Percentiles rank a stretch among this genome's conserved stretches.
These are phyloP conservation scores for Synergus gifuensis DNA, from an alignment of 2,888 invertebrate species.

Conservation along the genomic window DNA sequence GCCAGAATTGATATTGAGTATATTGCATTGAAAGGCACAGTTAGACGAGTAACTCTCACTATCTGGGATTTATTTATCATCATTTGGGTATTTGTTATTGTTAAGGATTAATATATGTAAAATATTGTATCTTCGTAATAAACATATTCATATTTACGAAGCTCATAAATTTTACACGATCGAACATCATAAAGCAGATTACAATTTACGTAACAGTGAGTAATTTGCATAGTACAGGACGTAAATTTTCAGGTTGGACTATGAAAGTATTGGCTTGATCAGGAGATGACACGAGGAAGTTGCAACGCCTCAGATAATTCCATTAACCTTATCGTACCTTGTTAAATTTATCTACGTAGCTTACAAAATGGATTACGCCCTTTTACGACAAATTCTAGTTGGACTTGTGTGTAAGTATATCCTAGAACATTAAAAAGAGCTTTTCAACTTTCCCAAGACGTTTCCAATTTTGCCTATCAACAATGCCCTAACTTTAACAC, in stretches of 20 bases:
- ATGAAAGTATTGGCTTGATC: slow-evolving; percentile 23
- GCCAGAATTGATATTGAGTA: neutral
- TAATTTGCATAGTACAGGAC: slow-evolving; percentile 9
- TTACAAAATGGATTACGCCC: slow-evolving; percentile 66
- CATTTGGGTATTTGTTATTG: neutral
- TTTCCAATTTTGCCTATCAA: neutral
- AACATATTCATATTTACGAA: neutral
- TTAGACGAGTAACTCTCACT: neutral
- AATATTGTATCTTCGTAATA: neutral
- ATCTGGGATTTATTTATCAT: no score
- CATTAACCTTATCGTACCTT: slow-evolving; percentile 62
- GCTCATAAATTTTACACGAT: neutral
- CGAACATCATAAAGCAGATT: slow-evolving; percentile 1
- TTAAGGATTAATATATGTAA: neutral
- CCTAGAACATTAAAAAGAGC: neutral
- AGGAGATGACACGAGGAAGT: slow-evolving; percentile 21
- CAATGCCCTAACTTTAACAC: neutral
- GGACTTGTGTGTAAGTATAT: slow-evolving; percentile 73
- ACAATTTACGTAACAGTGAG: neutral
- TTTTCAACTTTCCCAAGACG: neutral
- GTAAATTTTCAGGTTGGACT: slow-evolving; percentile 30
- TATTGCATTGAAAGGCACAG: neutral
- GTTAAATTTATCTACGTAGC: slow-evolving; percentile 69
- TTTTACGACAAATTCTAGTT: slow-evolving; percentile 71
- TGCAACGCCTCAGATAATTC: neutral